phyloP scores from a whole-genome alignment of 2,797 vertebrate genomes.

The Platyrinchus mystaceus region DNA sequence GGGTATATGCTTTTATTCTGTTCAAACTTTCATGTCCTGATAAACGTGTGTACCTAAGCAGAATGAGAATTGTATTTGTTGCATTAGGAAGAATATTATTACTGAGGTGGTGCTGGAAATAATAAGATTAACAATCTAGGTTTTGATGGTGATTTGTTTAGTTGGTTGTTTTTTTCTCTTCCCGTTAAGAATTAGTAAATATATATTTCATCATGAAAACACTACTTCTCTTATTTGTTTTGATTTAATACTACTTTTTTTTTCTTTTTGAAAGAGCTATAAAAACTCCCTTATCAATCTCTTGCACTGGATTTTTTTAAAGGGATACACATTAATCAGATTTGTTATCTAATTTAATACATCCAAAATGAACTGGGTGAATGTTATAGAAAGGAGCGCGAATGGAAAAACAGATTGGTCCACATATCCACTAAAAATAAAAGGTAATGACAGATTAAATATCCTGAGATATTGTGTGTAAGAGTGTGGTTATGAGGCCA shows the following conservation, averaged over 20 bases:
- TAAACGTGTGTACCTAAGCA: not conserved
- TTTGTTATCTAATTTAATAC: slow-evolving; percentile 7
- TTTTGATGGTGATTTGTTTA: accelerated
- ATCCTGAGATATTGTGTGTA: not conserved
- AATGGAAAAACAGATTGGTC: not conserved
- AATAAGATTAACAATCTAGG: not conserved
- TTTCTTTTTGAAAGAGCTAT: not conserved
- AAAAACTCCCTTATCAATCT: not conserved
- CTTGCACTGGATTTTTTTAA: not conserved
- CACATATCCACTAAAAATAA: slow-evolving; percentile 26
- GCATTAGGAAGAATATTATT: not conserved
- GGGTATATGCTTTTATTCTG: not conserved
- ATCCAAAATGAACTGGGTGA: not conserved
- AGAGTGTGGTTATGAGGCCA: not conserved
- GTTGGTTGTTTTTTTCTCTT: not conserved
- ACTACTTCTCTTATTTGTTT: slow-evolving; percentile 32
- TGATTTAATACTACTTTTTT: not conserved
- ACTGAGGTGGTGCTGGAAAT: not conserved
- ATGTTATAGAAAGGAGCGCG: slow-evolving; percentile 9
- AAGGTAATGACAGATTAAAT: slow-evolving; percentile 10
- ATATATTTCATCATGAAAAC: not conserved
- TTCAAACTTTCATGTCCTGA: not conserved
- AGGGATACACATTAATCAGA: not conserved
- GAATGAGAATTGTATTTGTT: not conserved
- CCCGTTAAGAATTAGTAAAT: not conserved